Evolutionary conservation across 2,797 vertebrate genomes (phyloP), one percentile per base, ranked within the genome.

Genomic region (Girardinus metallicus): DNA sequence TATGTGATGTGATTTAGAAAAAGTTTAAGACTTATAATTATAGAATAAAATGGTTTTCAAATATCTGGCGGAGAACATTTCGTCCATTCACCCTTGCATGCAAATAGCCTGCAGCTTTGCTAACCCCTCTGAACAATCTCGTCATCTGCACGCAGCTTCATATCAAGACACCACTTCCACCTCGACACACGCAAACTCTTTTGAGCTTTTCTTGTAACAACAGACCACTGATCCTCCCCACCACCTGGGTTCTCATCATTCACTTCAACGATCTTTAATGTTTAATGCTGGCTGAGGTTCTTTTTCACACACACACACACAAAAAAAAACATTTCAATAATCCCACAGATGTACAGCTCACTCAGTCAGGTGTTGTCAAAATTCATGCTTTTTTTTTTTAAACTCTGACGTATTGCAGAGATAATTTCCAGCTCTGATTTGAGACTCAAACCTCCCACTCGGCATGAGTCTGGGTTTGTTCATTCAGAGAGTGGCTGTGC

Each of bases 401-500:
- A 66, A 66, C 62, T n/a, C 29, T 78, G 62, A 79, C 51, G 1
- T 72, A 53, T 73, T 13, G 0, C 43, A 44, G 73, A 60, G 43
- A 75, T 46, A 23, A 64, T 82, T 71, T 79, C 80, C 71, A 34
- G 10, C 26, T 29, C 18, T 43, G 41, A 55, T 75, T 75, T 53
- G 34, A 79, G 76, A 77, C 46, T 9, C 21, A 31, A 47, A 34
- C 60, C 75, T 86, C 53, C 82, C 78, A 83, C 39, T 26, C 72
- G 26, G 5, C 74, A 64, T 5, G n/a, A 16, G 18, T 47, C 26
- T 26, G 80, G 41, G 88, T 71, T 92, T 92, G 88, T 87, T 96
- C 95, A 96, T 96, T 91, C 88, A 94, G 91, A 95, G 91, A 95
- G 81, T 80, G 85, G 62, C 83, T 46, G 86, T 95, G 94, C 92